Conservation (phyloP, 2,113 vertebrate genomes). For the Ranitomeya variabilis region DNA sequence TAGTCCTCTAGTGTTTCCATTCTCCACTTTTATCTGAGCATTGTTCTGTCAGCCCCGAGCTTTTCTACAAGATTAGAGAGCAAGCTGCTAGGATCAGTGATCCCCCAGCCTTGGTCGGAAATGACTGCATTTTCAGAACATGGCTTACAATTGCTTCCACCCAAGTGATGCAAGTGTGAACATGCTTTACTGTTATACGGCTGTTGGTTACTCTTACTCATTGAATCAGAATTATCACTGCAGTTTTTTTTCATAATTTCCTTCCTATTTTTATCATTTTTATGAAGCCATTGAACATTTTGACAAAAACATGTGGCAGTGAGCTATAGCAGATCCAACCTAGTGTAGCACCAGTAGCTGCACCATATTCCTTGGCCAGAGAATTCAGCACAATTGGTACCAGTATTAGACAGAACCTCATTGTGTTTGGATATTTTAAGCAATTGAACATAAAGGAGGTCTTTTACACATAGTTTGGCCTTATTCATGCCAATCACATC, state of each 20-base stretch:
- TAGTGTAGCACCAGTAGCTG: not conserved
- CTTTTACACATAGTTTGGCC: too few relatives aligned
- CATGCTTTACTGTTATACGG: not conserved
- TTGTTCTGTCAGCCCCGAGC: constrained; percentile 34
- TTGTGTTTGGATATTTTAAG: not conserved
- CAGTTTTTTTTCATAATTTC: not conserved
- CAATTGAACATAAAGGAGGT: not conserved
- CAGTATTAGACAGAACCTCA: not conserved
- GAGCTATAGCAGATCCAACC: not conserved
- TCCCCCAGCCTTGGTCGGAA: constrained; percentile 46
- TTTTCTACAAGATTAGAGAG: constrained; percentile 54
- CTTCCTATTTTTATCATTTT: not conserved
- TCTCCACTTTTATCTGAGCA: constrained; percentile 34
- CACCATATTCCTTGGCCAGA: not conserved
- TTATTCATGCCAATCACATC: too few relatives aligned
- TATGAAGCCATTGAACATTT: not conserved
- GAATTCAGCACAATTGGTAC: not conserved
- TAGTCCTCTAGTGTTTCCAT: constrained; percentile 46
- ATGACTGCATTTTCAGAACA: constrained; percentile 36
- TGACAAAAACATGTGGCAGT: not conserved
- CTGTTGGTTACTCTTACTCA: not conserved
- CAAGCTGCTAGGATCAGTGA: constrained; percentile 50
- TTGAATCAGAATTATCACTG: not conserved
- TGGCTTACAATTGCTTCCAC: constrained; percentile 2
- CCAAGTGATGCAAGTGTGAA: constrained; percentile 13